Conservation (phyloP, 2,797 vertebrate species). For the Lagocephalus sceleratus region DNA sequence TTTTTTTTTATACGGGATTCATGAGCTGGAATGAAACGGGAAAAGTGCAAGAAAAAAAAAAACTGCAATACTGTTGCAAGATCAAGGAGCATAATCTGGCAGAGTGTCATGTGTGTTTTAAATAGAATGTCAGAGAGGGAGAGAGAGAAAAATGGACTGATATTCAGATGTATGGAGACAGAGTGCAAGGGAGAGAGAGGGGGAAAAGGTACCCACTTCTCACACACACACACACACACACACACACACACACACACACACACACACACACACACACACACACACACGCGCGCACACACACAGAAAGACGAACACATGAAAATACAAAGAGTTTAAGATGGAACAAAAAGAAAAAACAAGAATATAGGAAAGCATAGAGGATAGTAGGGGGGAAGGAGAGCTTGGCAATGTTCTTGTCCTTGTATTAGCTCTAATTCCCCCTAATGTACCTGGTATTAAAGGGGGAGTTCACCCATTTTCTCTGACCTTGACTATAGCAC, state of each 20-base stretch:
- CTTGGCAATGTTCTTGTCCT: conserved; percentile 64
- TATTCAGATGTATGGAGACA: conserved; percentile 19
- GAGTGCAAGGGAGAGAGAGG: conserved; percentile 4
- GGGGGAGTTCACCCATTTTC: conserved; percentile 71
- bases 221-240: too few species aligned
- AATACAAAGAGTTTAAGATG: conserved; percentile 3
- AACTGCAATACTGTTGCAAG: conserved; percentile 36
- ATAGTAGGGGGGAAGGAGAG: conserved; percentile 32
- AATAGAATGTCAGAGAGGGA: conserved; percentile 12
- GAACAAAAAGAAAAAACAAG: conserved; percentile 1
- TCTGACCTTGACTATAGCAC: conserved; percentile 68
- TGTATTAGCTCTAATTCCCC: conserved; percentile 67
- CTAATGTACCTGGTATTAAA: conserved; percentile 71
- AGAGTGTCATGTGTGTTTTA: conserved; percentile 61
- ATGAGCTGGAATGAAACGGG: conserved; percentile 32
- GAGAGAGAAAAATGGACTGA: conserved; percentile 29
- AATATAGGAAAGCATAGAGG: conserved; percentile 17
- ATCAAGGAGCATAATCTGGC: conserved; percentile 61
- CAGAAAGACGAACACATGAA: conserved; percentile 9
- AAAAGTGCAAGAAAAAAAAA: conserved; percentile 35
- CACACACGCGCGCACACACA: too few species aligned
- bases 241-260: conserved; percentile 5
- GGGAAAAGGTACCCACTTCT: conserved; percentile 19
- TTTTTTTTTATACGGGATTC: conserved; percentile 57
- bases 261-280: too few species aligned